A percentile compares a stretch with the other conserved stretches of the same genome.
Conservation (phyloP, 2,888 invertebrate species). For the Ceriagrion tenellum region DNA sequence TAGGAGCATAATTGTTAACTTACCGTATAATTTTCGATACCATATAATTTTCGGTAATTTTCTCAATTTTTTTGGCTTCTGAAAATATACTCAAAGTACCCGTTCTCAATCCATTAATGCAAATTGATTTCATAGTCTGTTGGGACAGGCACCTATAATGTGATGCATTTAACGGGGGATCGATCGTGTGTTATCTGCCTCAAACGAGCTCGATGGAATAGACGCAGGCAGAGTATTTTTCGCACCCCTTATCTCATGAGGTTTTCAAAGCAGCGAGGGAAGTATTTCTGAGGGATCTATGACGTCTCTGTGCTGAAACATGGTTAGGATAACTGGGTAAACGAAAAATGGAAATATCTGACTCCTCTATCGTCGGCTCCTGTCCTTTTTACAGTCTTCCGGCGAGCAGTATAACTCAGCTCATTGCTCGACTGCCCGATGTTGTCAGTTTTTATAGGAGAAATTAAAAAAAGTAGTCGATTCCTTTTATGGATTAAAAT, state of each 20-base stretch:
- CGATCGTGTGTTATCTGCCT: not conserved
- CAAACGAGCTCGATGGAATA: slow-evolving; percentile 10
- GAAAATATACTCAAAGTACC: not conserved
- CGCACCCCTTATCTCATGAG: not conserved
- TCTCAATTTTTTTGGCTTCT: slow-evolving; percentile 43
- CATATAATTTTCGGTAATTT: slow-evolving; percentile 47
- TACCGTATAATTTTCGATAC: not conserved
- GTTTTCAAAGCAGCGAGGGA: not conserved
- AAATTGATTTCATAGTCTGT: slow-evolving; percentile 41
- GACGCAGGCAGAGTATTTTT: not conserved
- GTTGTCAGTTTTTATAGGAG: no score
- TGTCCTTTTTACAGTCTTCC: no score
- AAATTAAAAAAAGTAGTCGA: no score
- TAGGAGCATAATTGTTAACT: slow-evolving; percentile 51
- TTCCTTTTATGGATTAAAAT: no score
- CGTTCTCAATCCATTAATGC: slow-evolving; percentile 20
- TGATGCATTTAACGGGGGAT: not conserved
- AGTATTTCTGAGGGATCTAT: not conserved
- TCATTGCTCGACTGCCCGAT: no score
- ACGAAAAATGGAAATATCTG: not conserved
- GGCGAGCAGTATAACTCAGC: no score
- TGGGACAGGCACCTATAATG: not conserved
- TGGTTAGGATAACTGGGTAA: not conserved
- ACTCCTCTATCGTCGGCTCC: no score
- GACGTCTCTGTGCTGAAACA: no score